These are phyloP conservation scores for Scalopus aquaticus DNA, from an alignment of 2,113 vertebrate genomes.

Conservation along the genomic window DNA sequence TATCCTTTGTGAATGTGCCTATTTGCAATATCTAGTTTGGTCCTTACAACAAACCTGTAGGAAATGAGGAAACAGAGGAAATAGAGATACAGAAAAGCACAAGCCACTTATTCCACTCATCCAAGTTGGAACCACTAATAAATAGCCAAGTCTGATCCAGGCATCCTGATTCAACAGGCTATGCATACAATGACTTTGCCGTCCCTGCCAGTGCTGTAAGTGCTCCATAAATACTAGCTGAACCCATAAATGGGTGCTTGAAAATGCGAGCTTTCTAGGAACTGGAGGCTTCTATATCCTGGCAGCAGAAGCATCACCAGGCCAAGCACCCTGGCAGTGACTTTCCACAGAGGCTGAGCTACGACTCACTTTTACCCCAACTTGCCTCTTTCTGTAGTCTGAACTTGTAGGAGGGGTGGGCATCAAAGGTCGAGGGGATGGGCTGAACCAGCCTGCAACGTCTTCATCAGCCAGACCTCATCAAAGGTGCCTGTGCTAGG, in stretches of 20 bases:
- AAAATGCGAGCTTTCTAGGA: slow-evolving; percentile 32
- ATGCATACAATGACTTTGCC: not conserved
- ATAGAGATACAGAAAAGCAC: too few relatives aligned
- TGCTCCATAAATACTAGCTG: not conserved
- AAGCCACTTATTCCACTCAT: not conserved
- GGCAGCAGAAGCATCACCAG: not conserved
- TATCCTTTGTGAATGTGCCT: not conserved
- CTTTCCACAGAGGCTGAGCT: not conserved
- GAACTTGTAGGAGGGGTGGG: not conserved
- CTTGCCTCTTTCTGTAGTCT: not conserved
- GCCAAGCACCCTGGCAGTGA: not conserved
- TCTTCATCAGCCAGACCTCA: slow-evolving; percentile 37
- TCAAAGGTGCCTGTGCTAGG: slow-evolving; percentile 51
- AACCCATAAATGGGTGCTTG: not conserved
- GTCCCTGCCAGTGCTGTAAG: not conserved
- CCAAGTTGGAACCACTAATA: not conserved
- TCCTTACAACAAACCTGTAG: not conserved
- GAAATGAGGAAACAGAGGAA: not conserved
- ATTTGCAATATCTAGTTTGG: not conserved
- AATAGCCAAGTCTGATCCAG: not conserved
- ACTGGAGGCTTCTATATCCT: not conserved
- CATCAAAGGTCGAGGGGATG: slow-evolving; percentile 18
- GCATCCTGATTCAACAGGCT: not conserved
- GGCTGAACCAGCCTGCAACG: not conserved
- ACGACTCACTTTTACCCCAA: not conserved